Evolutionary conservation across 2,797 vertebrate species (phyloP), one percentile per base, ranked within the genome.

Genomic region (Paguma larvata): DNA sequence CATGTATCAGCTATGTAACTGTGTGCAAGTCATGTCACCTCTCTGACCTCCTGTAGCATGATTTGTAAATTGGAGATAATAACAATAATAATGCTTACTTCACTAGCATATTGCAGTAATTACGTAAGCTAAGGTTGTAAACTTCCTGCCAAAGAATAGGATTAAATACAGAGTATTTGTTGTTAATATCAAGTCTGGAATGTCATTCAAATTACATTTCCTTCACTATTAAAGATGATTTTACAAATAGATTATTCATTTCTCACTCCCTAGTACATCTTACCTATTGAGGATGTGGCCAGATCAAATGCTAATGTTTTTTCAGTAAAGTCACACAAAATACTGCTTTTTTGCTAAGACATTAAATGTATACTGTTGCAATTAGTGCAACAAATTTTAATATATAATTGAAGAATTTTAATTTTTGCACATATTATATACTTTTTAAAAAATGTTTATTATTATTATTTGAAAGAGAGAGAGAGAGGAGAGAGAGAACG

Each of bases 311-410:
- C 4, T 62, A 48, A 48, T 11, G 63, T 82, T 65, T 89, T 97
- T 95, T 91, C 18, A 72, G 56, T 62, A 93, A 91, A 94, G 19
- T 3, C 44, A 72, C 23, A 89, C 15, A 82, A 82, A 84, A 72
- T 51, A 72, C 41, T 89, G 44, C 10, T 68, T 77, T 80, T 59
- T 84, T 90, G 25, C 38, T 89, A 83, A 92, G 6, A 79, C 3
- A 73, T 79, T 89, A 93, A 94, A 94, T 95, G 23, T 84, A 13
- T 67, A 82, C n/a, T 86, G 63, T 70, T 46, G 19, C 14, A 70
- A 85, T 77, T 21, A 95, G n/a, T 6, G 27, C 2, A 96, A 86
- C 4, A 77, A 89, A 77, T 82, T 16, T 62, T 79, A 87, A 77
- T 30, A 86, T 92, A 83, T 25, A 15, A 70, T 6, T 94, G 34